These are phyloP conservation scores for Drosophila funebris DNA, from an alignment of 1,140 invertebrate species.

Conservation along the genomic window DNA sequence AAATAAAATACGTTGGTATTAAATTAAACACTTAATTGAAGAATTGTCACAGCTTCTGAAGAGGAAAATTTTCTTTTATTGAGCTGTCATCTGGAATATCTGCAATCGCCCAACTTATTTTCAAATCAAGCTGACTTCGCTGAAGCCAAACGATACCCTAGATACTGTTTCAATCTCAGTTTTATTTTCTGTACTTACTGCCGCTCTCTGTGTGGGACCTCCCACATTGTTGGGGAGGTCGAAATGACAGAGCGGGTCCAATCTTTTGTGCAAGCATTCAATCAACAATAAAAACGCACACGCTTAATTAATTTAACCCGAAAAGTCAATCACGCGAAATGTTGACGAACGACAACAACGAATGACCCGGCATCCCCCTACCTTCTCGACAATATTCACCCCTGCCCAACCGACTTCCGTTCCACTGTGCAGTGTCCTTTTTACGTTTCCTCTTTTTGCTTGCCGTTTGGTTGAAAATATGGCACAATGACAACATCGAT, in stretches of 20 bases:
- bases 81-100: no score
- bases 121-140: no score
- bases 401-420: background rate
- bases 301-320: constrained; percentile 80
- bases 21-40: background rate
- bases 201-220: no score
- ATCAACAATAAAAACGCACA: constrained; percentile 81
- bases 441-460: background rate
- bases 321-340: constrained; percentile 74
- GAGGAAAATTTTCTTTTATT: background rate
- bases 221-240: background rate
- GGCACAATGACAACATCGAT: constrained; percentile 70
- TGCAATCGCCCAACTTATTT: no score
- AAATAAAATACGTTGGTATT: background rate
- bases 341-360: constrained; percentile 54
- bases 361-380: background rate
- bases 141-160: background rate
- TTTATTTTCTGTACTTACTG: background rate
- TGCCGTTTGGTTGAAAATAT: constrained; percentile 35
- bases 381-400: no score
- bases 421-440: background rate
- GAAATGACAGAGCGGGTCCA: background rate
- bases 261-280: constrained; percentile 49
- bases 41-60: background rate
- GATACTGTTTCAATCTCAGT: background rate